phyloP scores from a whole-genome alignment of 2,797 vertebrate species.

The Tauraco hartlaubi region DNA sequence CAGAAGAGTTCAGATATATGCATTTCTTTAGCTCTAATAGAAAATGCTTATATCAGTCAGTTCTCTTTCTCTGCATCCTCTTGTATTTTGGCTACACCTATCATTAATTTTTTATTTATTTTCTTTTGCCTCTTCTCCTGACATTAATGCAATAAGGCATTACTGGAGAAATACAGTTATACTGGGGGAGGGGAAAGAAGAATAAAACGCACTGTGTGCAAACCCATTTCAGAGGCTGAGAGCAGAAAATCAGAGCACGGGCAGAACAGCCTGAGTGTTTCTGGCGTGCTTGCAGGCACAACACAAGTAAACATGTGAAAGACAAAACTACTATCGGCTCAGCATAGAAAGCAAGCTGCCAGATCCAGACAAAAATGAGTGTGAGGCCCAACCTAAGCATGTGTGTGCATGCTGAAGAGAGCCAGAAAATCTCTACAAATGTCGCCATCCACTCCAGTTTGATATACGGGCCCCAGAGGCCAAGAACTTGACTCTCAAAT shows the following conservation, averaged over 20 bases:
- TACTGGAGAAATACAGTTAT: neutral
- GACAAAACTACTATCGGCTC: conserved; percentile 59
- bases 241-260: neutral
- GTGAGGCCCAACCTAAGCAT: conserved; percentile 14
- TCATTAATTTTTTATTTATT: neutral
- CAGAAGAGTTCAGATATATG: neutral
- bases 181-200: neutral
- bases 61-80: neutral
- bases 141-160: neutral
- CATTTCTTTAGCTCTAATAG: neutral
- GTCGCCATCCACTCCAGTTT: conserved; percentile 37
- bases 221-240: conserved; percentile 3
- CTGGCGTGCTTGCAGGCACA: conserved; percentile 47
- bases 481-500: conserved; percentile 17
- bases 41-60: neutral
- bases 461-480: neutral
- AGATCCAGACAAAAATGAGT: conserved; percentile 17
- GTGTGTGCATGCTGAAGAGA: conserved; percentile 34
- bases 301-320: conserved; percentile 59
- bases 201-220: neutral
- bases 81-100: neutral
- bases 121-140: neutral
- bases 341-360: conserved; percentile 5
- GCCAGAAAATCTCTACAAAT: conserved; percentile 50
- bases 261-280: conserved; percentile 24